phyloP scores from a whole-genome alignment of 2,113 vertebrate genomes.

The Pagrus major region DNA sequence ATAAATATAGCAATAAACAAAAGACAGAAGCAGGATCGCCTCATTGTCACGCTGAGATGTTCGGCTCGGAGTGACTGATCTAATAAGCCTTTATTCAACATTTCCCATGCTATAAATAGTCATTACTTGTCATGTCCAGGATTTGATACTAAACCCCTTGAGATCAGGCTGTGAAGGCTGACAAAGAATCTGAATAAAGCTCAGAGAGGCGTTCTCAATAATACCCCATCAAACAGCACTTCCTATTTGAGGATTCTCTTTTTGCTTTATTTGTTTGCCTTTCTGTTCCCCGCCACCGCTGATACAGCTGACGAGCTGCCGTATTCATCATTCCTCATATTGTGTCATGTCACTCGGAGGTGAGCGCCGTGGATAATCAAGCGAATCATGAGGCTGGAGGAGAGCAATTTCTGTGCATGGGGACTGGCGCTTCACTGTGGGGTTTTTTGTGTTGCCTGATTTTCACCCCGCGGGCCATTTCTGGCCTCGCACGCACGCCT shows the following conservation, averaged over 20 bases:
- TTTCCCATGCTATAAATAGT: conserved; percentile 66
- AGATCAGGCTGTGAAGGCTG: conserved; percentile 61
- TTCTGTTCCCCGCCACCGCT: not conserved
- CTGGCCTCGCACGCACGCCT: not conserved
- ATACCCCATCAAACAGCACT: conserved; percentile 53
- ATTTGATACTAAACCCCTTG: conserved; percentile 69
- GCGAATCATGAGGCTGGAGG: conserved; percentile 44
- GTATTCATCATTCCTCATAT: conserved; percentile 50
- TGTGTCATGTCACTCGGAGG: conserved; percentile 48
- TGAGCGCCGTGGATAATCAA: conserved; percentile 57
- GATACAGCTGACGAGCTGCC: conserved; percentile 33
- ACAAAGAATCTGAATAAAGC: conserved; percentile 62
- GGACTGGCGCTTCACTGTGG: not conserved
- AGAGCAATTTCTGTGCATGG: conserved; percentile 11
- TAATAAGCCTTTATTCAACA: conserved; percentile 70
- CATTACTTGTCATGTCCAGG: conserved; percentile 68
- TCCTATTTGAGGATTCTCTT: conserved; percentile 62
- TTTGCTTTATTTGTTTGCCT: conserved; percentile 42
- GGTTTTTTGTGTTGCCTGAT: conserved; percentile 29
- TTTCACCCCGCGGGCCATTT: conserved; percentile 31
- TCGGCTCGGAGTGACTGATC: conserved; percentile 51
- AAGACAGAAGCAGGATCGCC: conserved; percentile 38
- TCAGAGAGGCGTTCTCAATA: conserved; percentile 54
- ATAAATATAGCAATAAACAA: conserved; percentile 37
- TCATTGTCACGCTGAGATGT: conserved; percentile 37